A percentile compares a stretch with the other conserved stretches of the same genome.
These are phyloP conservation scores for Chroicocephalus ridibundus DNA, from an alignment of 2,113 vertebrate genomes.

Conservation along the genomic window DNA sequence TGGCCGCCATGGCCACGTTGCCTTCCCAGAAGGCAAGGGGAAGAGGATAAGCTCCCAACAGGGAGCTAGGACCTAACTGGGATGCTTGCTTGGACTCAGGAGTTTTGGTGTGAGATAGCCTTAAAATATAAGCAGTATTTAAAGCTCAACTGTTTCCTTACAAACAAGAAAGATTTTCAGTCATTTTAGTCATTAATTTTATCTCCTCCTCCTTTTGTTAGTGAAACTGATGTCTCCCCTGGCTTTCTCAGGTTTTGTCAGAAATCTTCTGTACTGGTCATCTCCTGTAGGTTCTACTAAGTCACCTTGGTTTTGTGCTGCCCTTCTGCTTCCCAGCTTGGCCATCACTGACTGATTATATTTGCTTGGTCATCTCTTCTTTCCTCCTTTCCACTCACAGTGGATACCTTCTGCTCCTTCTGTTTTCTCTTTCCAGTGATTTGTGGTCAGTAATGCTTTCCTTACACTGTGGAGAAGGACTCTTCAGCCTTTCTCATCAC, in stretches of 20 bases:
- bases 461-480: neutral
- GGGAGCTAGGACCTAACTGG: neutral
- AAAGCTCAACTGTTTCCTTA: neutral
- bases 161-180: neutral
- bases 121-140: neutral
- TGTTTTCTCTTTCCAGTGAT: neutral
- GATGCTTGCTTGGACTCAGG: neutral
- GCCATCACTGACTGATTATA: neutral
- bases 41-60: neutral
- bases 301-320: neutral
- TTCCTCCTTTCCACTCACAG: neutral
- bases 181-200: neutral
- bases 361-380: neutral
- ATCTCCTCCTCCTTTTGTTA: neutral
- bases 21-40: neutral
- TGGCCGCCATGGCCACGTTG: neutral
- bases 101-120: neutral
- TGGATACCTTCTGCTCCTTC: neutral
- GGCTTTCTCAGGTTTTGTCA: neutral
- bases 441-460: neutral
- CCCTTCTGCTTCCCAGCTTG: neutral
- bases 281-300: fast-evolving
- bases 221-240: neutral
- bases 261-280: neutral
- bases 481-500: neutral